Percentiles rank a stretch among this genome's conserved stretches.
These are phyloP conservation scores for Adineta ricciae DNA, from an alignment of 2,888 invertebrate species.

Conservation along the genomic window DNA sequence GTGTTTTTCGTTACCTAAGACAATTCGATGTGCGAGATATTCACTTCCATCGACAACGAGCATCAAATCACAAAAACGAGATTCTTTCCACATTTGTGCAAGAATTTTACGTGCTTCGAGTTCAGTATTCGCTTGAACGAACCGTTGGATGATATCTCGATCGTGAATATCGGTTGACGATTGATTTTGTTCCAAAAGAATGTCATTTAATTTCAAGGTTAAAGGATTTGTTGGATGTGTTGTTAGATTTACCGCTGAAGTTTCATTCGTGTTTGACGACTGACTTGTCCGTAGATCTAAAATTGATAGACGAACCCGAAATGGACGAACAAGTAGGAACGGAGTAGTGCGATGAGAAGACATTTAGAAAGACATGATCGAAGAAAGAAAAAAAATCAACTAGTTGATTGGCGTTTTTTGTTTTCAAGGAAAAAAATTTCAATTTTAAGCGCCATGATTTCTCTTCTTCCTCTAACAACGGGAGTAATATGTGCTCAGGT, in stretches of 20 bases:
- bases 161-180: neutral
- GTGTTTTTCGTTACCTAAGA: neutral
- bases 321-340: neutral
- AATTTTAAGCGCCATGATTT: too few relatives aligned
- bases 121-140: conserved; percentile 22
- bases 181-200: neutral
- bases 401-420: too few relatives aligned
- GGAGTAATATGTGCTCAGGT: too few relatives aligned
- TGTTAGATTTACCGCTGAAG: neutral
- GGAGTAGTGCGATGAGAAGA: neutral
- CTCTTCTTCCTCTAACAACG: too few relatives aligned
- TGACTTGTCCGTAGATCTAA: neutral
- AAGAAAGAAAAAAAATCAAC: neutral
- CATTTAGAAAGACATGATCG: neutral
- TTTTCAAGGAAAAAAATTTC: too few relatives aligned
- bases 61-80: conserved; percentile 26
- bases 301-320: neutral
- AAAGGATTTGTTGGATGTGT: neutral
- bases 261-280: neutral
- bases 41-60: conserved; percentile 26
- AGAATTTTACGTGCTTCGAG: conserved; percentile 24
- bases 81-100: conserved; percentile 28
- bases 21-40: conserved; percentile 29
- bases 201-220: neutral
- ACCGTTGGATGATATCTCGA: conserved; percentile 12